phyloP scores from a whole-genome alignment of 2,888 invertebrate genomes.

The Parnassius apollo region DNA sequence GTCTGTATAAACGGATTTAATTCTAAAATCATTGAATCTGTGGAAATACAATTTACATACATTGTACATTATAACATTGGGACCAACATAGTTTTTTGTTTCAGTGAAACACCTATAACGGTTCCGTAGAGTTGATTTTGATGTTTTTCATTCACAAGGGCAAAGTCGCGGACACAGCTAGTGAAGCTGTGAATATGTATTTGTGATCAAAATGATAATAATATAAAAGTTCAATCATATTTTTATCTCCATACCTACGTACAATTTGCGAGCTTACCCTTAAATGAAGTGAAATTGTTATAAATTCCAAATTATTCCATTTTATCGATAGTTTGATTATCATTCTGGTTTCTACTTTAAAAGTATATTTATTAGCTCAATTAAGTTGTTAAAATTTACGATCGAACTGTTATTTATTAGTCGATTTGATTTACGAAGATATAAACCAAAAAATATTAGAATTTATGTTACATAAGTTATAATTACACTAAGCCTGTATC shows the following conservation, averaged over 20 bases:
- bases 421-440: constrained; percentile 1
- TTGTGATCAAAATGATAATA: constrained; percentile 3
- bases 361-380: constrained; percentile 2
- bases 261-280: constrained; percentile 63
- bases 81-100: too few relatives aligned
- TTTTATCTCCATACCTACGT: constrained; percentile 40
- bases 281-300: constrained; percentile 29
- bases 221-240: constrained; percentile 26
- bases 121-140: too few relatives aligned
- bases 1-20: too few relatives aligned
- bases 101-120: too few relatives aligned
- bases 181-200: not conserved
- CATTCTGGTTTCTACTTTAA: constrained; percentile 33
- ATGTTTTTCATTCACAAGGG: too few relatives aligned
- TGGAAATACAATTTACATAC: too few relatives aligned
- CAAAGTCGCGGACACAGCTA: too few relatives aligned
- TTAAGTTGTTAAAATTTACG: constrained; percentile 8
- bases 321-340: constrained; percentile 31
- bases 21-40: too few relatives aligned
- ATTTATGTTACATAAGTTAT: constrained; percentile 20
- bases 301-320: constrained; percentile 27
- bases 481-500: constrained; percentile 3
- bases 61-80: too few relatives aligned
- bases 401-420: constrained; percentile 12
- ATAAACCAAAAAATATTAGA: constrained; percentile 23